A percentile compares a stretch with the other conserved stretches of the same genome.
Evolutionary conservation across 2,888 invertebrate genomes (phyloP).

Genomic region (Cenopis cana): DNA sequence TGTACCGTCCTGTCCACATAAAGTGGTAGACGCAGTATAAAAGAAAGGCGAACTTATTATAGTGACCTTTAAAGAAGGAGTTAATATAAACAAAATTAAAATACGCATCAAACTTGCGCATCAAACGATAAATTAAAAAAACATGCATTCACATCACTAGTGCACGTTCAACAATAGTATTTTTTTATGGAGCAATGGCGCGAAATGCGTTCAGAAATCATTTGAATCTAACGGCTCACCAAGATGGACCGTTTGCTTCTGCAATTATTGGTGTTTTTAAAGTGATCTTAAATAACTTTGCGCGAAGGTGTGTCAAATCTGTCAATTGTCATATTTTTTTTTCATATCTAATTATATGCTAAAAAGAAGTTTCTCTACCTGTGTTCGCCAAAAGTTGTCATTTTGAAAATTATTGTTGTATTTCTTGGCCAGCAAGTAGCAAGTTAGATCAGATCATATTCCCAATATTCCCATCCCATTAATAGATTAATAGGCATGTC

Average conservation of each 20-base stretch:
- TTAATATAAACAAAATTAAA: neutral
- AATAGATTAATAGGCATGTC: too few species aligned
- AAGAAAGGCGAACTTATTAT: too few species aligned
- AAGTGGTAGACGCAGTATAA: neutral
- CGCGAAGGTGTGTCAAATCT: conserved; percentile 18
- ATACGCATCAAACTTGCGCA: too few species aligned
- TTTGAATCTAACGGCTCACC: conserved; percentile 24
- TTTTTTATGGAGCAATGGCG: conserved; percentile 8
- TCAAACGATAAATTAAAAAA: conserved; percentile 10
- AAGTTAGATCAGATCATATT: too few species aligned
- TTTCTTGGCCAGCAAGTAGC: neutral
- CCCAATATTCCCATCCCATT: too few species aligned
- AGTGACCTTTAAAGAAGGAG: too few species aligned
- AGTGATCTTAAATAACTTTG: conserved; percentile 21
- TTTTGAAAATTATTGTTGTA: neutral
- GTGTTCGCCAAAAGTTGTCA: neutral
- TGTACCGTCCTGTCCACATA: neutral
- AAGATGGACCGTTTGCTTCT: neutral
- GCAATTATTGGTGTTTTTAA: neutral
- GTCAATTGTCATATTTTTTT: neutral
- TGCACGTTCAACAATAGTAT: conserved; percentile 13
- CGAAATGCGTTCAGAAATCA: conserved; percentile 36
- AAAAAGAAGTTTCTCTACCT: too few species aligned
- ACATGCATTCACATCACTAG: conserved; percentile 19
- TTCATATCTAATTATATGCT: too few species aligned